phyloP scores from a whole-genome alignment of 2,113 vertebrate genomes.

The Indicator indicator region DNA sequence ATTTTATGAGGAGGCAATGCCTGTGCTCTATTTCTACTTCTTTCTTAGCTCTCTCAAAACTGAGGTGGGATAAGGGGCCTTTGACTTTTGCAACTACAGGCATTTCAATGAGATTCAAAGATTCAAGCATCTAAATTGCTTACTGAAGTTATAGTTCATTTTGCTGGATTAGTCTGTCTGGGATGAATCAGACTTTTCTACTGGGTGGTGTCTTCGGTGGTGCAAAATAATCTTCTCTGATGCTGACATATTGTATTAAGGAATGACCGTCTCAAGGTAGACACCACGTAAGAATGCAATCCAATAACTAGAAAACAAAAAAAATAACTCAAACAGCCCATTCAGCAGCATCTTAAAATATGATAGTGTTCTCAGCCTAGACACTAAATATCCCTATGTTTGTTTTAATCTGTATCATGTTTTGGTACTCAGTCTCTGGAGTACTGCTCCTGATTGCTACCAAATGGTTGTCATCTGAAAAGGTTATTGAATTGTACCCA shows the following conservation, averaged over 20 bases:
- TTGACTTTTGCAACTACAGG: neutral
- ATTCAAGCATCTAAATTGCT: neutral
- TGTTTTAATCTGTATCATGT: slow-evolving; percentile 22
- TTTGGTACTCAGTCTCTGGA: neutral
- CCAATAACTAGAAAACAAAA: neutral
- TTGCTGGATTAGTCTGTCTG: neutral
- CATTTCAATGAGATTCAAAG: neutral
- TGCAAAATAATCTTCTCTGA: neutral
- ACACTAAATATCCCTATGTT: neutral
- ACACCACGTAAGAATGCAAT: neutral
- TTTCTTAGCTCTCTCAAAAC: neutral
- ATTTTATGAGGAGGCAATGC: neutral
- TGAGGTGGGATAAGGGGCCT: fast-evolving
- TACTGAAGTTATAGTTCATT: neutral
- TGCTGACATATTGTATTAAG: neutral
- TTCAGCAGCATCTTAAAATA: neutral
- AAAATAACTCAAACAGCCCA: neutral
- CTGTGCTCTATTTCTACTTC: neutral
- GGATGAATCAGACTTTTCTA: neutral
- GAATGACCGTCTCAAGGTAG: neutral
- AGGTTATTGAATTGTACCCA: slow-evolving; percentile 54
- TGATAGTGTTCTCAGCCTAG: neutral
- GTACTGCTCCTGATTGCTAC: slow-evolving; percentile 17
- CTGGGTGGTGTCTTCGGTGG: neutral
- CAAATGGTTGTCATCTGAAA: slow-evolving; percentile 29